Evolutionary conservation across 2,797 vertebrate genomes (phyloP).

Genomic region (Argyrosomus regius): DNA sequence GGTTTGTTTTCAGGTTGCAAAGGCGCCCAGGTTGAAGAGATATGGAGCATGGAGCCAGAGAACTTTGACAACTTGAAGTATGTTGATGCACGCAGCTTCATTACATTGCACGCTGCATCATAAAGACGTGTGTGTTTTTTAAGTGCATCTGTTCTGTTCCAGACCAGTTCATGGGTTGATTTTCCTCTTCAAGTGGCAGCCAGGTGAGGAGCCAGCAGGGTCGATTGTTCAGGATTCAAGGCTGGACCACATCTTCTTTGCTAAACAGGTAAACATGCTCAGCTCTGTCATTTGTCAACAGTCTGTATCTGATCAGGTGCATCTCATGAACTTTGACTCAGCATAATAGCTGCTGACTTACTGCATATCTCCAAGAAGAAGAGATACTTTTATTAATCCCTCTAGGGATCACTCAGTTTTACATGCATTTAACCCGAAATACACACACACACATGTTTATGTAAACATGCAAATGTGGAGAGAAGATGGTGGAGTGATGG

Average conservation of each 20-base stretch:
- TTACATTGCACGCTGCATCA: background rate
- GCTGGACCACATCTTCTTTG: constrained; percentile 98
- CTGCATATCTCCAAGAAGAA: background rate
- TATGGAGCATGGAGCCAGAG: constrained; percentile 99
- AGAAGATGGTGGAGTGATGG: too few relatives aligned
- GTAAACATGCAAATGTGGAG: too few relatives aligned
- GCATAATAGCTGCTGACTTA: background rate
- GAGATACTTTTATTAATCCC: too few relatives aligned
- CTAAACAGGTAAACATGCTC: constrained; percentile 90
- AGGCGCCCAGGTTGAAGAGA: constrained; percentile 98
- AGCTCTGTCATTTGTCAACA: background rate
- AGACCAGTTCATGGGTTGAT: constrained; percentile 99
- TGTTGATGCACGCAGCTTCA: constrained; percentile 17
- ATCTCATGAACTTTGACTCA: background rate
- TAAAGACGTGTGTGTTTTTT: background rate
- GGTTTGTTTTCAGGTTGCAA: constrained; percentile 88
- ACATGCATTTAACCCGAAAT: too few relatives aligned
- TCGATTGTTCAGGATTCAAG: constrained; percentile 98
- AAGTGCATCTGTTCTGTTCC: constrained; percentile 61
- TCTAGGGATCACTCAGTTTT: too few relatives aligned
- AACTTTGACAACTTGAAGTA: constrained; percentile 99
- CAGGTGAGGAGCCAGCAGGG: constrained; percentile 97
- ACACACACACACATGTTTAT: too few relatives aligned
- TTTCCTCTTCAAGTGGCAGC: constrained; percentile 99
- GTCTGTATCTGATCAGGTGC: background rate